Evolutionary conservation across 1,140 invertebrate genomes (phyloP).

Genomic region (Aphelenchoides fujianensis): DNA sequence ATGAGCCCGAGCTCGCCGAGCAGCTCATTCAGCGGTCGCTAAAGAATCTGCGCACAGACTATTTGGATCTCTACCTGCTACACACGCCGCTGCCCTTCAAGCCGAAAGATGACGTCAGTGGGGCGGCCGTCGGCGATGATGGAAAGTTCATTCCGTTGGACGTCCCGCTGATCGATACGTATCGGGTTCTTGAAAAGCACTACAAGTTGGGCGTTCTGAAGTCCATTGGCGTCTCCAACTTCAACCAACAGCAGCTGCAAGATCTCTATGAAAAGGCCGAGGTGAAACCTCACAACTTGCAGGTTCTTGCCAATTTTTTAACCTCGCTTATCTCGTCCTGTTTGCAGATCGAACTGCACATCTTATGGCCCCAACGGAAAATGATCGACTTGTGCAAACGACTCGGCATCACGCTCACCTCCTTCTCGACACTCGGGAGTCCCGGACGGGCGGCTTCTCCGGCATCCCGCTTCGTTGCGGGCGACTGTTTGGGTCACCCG

Average conservation of each 20-base stretch:
- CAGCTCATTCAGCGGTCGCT: slow-evolving; percentile 25
- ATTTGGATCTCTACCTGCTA: slow-evolving; percentile 37
- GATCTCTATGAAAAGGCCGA: slow-evolving; percentile 39
- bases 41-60: slow-evolving; percentile 34
- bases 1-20: slow-evolving; percentile 21
- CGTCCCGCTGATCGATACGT: slow-evolving; percentile 36
- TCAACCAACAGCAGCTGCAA: slow-evolving; percentile 50
- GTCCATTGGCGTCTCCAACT: slow-evolving; percentile 65
- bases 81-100: slow-evolving; percentile 27
- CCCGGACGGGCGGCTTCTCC: slow-evolving; percentile 42
- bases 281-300: slow-evolving; percentile 47
- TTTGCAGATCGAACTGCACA: slow-evolving; percentile 53
- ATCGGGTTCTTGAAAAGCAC: slow-evolving; percentile 59
- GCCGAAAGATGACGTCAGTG: slow-evolving; percentile 66
- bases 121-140: slow-evolving; percentile 32
- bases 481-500: too few relatives aligned
- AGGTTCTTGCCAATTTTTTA: slow-evolving; percentile 33
- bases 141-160: neutral
- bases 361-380: slow-evolving; percentile 54
- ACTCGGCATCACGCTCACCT: slow-evolving; percentile 62
- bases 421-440: slow-evolving; percentile 62
- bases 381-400: slow-evolving; percentile 51
- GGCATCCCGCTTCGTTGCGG: neutral
- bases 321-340: neutral
- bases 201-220: slow-evolving; percentile 61